A percentile compares a stretch with the other conserved stretches of the same genome.
Conservation (phyloP, 1,140 invertebrate species). For the Atta cephalotes region DNA sequence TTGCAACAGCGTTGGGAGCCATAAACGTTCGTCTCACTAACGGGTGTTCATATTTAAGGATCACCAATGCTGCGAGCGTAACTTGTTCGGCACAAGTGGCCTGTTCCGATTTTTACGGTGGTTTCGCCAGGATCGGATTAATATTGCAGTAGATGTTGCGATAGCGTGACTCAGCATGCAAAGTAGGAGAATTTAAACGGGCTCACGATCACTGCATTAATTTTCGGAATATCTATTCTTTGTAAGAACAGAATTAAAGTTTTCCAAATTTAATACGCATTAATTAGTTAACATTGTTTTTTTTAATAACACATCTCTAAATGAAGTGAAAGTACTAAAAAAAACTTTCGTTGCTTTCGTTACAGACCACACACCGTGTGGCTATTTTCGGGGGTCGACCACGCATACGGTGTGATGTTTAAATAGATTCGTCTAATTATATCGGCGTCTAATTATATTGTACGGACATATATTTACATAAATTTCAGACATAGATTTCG, state of each 20-base stretch:
- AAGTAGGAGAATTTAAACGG: not conserved
- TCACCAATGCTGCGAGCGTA: conserved; percentile 17
- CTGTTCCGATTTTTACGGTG: conserved; percentile 42
- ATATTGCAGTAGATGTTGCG: not conserved
- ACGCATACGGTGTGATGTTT: not conserved
- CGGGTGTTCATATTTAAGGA: conserved; percentile 43
- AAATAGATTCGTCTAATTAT: conserved; percentile 45
- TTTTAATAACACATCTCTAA: not conserved
- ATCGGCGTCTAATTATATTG: conserved; percentile 2
- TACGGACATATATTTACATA: no score
- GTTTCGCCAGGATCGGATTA: conserved; percentile 18
- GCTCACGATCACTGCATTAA: not conserved
- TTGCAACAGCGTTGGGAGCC: conserved; percentile 28
- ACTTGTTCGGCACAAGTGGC: conserved; percentile 21
- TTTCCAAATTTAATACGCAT: not conserved
- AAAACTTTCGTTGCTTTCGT: not conserved
- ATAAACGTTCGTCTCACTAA: not conserved
- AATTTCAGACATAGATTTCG: not conserved
- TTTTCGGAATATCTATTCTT: not conserved
- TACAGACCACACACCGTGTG: conserved; percentile 18
- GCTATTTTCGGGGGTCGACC: conserved; percentile 27
- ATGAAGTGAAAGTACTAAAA: not conserved
- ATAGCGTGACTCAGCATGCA: not conserved
- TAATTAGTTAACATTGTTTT: conserved; percentile 30
- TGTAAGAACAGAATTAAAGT: not conserved